A percentile compares a stretch with the other conserved stretches of the same genome.
These are phyloP conservation scores for Osmoderma eremita DNA, from an alignment of 2,888 invertebrate genomes.

Conservation along the genomic window DNA sequence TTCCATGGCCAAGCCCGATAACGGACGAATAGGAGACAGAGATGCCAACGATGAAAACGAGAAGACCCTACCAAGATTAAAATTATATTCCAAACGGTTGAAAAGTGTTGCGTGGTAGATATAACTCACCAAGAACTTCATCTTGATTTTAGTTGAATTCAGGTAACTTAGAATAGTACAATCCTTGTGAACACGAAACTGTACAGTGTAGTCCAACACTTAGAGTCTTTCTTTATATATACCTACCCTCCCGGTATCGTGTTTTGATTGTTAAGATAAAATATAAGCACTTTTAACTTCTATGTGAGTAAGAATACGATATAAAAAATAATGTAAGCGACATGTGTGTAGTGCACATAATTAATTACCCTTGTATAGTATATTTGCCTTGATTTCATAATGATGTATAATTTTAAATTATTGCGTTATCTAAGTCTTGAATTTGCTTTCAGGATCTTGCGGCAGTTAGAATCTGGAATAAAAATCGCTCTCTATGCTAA, in stretches of 20 bases:
- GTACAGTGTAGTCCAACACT: neutral
- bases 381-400: conserved; percentile 34
- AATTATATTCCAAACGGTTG: neutral
- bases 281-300: neutral
- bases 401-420: conserved; percentile 24
- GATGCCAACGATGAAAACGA: conserved; percentile 30
- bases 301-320: neutral
- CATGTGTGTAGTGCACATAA: neutral
- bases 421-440: conserved; percentile 10
- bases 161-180: neutral
- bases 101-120: neutral
- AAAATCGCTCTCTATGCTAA: neutral
- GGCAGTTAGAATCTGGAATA: conserved; percentile 1
- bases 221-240: conserved; percentile 15
- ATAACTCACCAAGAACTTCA: conserved; percentile 34
- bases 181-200: neutral
- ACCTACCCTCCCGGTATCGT: neutral
- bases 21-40: conserved; percentile 32
- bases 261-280: conserved; percentile 2
- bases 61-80: conserved; percentile 9
- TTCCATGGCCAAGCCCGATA: conserved; percentile 20
- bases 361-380: conserved; percentile 12
- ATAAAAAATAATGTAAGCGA: neutral
- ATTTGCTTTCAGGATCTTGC: conserved; percentile 15
- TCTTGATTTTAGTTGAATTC: conserved; percentile 4